Evolutionary conservation across 2,113 vertebrate species (phyloP).

Genomic region (Gallinago jamesoni): DNA sequence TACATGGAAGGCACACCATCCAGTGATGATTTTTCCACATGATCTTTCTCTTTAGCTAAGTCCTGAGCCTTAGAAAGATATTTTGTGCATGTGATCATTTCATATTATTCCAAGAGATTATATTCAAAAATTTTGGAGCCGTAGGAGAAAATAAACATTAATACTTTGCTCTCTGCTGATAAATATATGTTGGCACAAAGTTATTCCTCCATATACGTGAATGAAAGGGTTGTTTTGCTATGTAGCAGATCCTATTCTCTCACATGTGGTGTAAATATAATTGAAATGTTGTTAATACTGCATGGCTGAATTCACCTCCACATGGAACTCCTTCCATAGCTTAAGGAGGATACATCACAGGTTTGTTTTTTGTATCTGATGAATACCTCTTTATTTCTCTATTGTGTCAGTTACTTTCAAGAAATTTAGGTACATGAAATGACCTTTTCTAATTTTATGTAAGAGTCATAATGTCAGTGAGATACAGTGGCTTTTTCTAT

Average conservation of each 20-base stretch:
- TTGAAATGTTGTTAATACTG: not conserved
- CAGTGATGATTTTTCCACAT: not conserved
- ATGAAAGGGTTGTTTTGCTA: not conserved
- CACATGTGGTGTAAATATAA: not conserved
- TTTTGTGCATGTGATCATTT: not conserved
- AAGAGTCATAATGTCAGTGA: not conserved
- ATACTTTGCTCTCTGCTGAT: not conserved
- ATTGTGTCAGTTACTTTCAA: not conserved
- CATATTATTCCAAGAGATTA: not conserved
- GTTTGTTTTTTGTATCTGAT: rapidly evolving
- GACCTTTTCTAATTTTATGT: not conserved
- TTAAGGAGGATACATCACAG: not conserved
- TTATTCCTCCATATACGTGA: not conserved
- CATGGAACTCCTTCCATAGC: not conserved
- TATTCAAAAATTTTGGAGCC: not conserved
- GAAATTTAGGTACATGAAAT: not conserved
- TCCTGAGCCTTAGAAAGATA: not conserved
- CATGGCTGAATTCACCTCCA: not conserved
- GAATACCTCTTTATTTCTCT: not conserved
- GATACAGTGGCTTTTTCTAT: not conserved
- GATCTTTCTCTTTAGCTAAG: not conserved
- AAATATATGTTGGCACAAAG: not conserved
- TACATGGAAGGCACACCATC: not conserved
- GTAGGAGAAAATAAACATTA: not conserved
- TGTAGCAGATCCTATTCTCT: not conserved